These are phyloP conservation scores for Agrilus biguttatus DNA, from an alignment of 2,888 invertebrate genomes.

Conservation along the genomic window DNA sequence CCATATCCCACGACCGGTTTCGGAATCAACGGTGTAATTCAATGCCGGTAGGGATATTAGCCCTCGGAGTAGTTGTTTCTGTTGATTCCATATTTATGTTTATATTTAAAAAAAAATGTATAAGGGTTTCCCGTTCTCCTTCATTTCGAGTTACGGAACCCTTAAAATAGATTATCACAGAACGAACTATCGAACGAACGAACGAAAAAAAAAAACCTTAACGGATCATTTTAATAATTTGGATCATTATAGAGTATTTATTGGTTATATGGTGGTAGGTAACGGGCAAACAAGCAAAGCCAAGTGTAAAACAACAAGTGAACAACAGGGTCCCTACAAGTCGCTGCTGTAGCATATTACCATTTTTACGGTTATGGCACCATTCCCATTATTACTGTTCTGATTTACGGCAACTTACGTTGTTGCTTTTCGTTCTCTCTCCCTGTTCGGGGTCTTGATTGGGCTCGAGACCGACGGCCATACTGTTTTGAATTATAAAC, in stretches of 20 bases:
- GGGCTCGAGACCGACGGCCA: conserved; percentile 3
- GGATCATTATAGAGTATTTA: background rate
- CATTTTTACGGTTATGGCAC: conserved; percentile 7
- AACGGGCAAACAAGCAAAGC: background rate
- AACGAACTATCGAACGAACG: no score
- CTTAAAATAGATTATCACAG: no score
- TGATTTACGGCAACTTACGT: conserved; percentile 5
- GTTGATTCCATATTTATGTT: no score
- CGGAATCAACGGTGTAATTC: no score
- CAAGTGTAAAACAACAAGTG: no score
- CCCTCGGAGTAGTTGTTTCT: no score
- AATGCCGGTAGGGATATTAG: no score
- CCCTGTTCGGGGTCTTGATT: conserved; percentile 1
- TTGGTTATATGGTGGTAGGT: background rate
- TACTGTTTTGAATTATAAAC: conserved; percentile 2
- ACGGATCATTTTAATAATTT: background rate
- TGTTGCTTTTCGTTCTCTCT: conserved; percentile 3
- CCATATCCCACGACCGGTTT: no score
- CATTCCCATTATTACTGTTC: conserved; percentile 6
- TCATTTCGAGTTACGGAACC: no score
- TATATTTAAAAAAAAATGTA: no score
- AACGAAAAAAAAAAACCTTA: no score
- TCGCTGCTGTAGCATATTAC: conserved; percentile 3
- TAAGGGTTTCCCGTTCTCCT: no score
- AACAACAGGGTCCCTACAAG: background rate